A percentile compares a stretch with the other conserved stretches of the same genome.
phyloP scores from a whole-genome alignment of 1,140 invertebrate genomes.

The Homarus americanus region DNA sequence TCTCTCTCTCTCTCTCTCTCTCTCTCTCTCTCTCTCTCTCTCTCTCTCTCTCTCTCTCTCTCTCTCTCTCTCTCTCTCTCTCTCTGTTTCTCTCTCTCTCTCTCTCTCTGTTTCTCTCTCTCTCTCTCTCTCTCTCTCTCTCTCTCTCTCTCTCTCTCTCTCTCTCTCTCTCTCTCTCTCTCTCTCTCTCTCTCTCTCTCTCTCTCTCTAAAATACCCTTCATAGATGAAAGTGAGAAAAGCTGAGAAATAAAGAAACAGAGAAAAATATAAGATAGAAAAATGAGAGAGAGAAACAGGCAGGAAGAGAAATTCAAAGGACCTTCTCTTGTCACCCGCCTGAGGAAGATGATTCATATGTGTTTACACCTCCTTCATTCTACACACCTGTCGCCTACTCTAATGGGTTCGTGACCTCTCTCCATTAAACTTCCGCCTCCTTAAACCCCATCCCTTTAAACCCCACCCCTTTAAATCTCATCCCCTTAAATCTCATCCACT shows the following conservation, averaged over 20 bases:
- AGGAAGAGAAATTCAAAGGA: neutral
- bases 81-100: too few species aligned
- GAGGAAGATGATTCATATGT: too few species aligned
- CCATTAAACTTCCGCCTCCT: too few species aligned
- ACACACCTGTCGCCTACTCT: too few species aligned
- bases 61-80: neutral
- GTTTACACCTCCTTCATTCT: too few species aligned
- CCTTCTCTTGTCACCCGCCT: too few species aligned
- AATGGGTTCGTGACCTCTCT: too few species aligned
- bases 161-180: slow-evolving; percentile 33
- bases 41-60: neutral
- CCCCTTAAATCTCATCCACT: too few species aligned
- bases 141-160: slow-evolving; percentile 35
- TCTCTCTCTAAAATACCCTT: too few species aligned
- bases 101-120: slow-evolving; percentile 4
- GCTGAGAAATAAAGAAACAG: slow-evolving; percentile 1
- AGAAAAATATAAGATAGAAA: neutral
- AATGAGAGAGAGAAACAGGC: neutral
- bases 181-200: slow-evolving; percentile 22
- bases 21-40: neutral
- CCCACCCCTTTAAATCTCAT: too few species aligned
- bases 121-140: slow-evolving; percentile 34
- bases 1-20: neutral
- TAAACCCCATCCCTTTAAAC: too few species aligned
- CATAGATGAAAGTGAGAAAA: too few species aligned